Evolutionary conservation across 2,888 invertebrate species (phyloP).

Genomic region (Eudemis profundana): DNA sequence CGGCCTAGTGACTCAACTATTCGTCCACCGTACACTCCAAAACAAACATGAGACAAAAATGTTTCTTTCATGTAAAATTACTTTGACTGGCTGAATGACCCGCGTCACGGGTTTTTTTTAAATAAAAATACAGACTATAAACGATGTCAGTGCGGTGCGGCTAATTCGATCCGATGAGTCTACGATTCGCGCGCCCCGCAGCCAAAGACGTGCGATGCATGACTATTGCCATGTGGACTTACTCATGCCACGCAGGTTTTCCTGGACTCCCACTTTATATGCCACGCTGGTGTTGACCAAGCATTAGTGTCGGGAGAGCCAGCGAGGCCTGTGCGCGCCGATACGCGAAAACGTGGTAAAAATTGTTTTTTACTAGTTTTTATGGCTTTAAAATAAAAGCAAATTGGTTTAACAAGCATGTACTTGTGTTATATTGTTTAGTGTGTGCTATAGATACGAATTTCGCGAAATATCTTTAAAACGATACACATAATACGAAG

Average conservation of each 20-base stretch:
- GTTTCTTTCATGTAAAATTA: too few relatives aligned
- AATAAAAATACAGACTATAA: too few relatives aligned
- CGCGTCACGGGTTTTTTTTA: too few relatives aligned
- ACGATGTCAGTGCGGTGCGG: too few relatives aligned
- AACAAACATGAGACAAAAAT: too few relatives aligned
- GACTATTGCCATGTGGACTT: slow-evolving; percentile 53
- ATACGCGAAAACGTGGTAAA: slow-evolving; percentile 45
- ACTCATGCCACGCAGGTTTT: slow-evolving; percentile 58
- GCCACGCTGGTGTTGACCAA: slow-evolving; percentile 59
- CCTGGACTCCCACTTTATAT: slow-evolving; percentile 59
- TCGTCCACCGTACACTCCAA: too few relatives aligned
- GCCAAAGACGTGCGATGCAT: slow-evolving; percentile 35
- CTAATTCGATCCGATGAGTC: slow-evolving; percentile 21
- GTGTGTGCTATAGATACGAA: neutral
- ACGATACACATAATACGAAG: too few relatives aligned
- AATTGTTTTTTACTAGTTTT: slow-evolving; percentile 19
- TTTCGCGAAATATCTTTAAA: too few relatives aligned
- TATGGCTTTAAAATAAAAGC: neutral
- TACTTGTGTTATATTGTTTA: neutral
- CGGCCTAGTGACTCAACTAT: too few relatives aligned
- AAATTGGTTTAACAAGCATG: neutral
- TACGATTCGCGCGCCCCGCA: slow-evolving; percentile 43
- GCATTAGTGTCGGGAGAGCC: slow-evolving; percentile 70
- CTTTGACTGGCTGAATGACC: too few relatives aligned
- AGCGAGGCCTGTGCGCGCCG: slow-evolving; percentile 61